Evolutionary conservation across 2,797 vertebrate genomes (phyloP), one percentile per base, ranked within the genome.

Genomic region (Catharus ustulatus): DNA sequence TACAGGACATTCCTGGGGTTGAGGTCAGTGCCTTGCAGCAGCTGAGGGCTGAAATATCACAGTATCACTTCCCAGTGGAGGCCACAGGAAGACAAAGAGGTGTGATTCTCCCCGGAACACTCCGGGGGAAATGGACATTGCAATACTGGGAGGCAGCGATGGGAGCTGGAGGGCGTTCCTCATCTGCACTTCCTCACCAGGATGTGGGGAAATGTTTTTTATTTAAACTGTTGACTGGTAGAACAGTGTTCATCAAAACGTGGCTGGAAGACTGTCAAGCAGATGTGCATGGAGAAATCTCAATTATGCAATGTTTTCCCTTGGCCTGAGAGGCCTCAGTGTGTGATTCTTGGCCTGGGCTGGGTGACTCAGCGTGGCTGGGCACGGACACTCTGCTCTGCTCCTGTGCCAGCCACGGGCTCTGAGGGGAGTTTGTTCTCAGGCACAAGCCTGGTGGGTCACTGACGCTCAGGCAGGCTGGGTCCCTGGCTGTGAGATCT

Each of bases 221-320:
- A 36, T 95, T 86, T 61, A 68, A 89, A 57, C 77, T 59, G 55
- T n/a, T 86, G 79, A 51, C 91, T 87, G 63, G 16, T 78, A 38
- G 72, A 84, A 66, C 68, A 61, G 63, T 75, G 71, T 45, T 63
- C 77, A 40, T 79, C 51, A 22, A 80, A 76, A 74, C 22, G 36
- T 73, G 69, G 36, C 87, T 96, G 95, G 91, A 91, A 91, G 87
- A 58, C 66, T 89, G 75, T 84, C 85, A 89, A 91, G 87, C 91
- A 94, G 93, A 91, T 93, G 93, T 93, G 87, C 89, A 55, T 0
- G 0, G 68, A 86, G 87, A 93, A 75, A 40, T 78, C 69, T 59
- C 51, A 49, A 40, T 91, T 72, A 52, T 68, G 84, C 87, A 76
- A 34, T 89, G 87, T 87, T 93, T 93, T 57, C 20, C 91, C 75